Evolutionary conservation across 2,888 invertebrate genomes (phyloP), one percentile per base, ranked within the genome.

Genomic region (Theretra japonica): DNA sequence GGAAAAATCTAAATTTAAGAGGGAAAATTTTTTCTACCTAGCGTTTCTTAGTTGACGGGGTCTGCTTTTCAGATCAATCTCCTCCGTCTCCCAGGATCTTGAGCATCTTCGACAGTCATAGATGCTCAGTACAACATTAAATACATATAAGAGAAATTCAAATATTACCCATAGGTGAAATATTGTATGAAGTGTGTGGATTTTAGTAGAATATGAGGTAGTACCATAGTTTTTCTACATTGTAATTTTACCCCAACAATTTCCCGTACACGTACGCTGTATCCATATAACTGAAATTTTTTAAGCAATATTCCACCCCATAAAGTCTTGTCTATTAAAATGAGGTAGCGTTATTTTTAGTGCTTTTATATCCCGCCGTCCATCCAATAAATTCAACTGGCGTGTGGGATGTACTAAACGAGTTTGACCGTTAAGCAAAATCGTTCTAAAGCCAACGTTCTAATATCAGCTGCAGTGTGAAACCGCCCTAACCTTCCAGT

Each of bases 331-430:
- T 69, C 25, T 48, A 69, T 69, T 53, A 69, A 53, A 69, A 19
- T 15, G 53, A 23, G 68, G 25, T 28, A 68, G 28, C 68, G 25
- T 69, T 69, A 53, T 56, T 69, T 62, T 69, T 69, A 69, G 53
- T 30, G 30, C 68, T 69, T 69, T 30, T 69, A 69, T 69, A 56
- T 28, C 56, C 68, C 56, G 65, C 65, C n/a, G 65, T 69, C 21
- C 56, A n/a, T 69, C 53, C 19, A 69, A 69, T 69, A 69, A 69
- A 69, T 69, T 53, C 30, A 56, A 53, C 53, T 69, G 15, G 68
- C 50, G 53, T 69, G 48, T 56, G 30, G 68, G 68, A 69, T 69
- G 68, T 53, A 69, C 68, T 56, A 56, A 69, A 69, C 68, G 68
- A 69, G 68, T 69, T 69, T 25, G 68, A 69, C 53, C 28, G 68